A percentile compares a stretch with the other conserved stretches of the same genome.
Evolutionary conservation across 2,797 vertebrate species (phyloP).

Genomic region (Pseudomugil gertrudae): DNA sequence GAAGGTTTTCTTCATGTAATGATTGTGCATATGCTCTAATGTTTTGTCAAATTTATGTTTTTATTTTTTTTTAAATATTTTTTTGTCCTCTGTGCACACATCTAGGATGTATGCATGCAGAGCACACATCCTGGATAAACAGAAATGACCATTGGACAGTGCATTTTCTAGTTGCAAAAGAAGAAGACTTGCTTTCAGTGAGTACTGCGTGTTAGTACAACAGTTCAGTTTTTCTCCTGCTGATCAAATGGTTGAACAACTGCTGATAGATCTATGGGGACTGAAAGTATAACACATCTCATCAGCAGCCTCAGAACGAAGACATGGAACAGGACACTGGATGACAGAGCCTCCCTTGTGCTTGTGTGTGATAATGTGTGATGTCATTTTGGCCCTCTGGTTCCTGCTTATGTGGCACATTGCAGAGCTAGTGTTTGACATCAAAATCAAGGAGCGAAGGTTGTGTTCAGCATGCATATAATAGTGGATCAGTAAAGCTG

Average conservation of each 20-base stretch:
- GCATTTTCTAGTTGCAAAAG: no score
- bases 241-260: conserved; percentile 52
- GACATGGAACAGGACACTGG: conserved; percentile 59
- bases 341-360: conserved; percentile 57
- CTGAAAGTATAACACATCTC: conserved; percentile 56
- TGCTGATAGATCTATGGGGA: conserved; percentile 42
- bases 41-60: no score
- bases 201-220: conserved; percentile 2
- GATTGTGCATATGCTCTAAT: no score
- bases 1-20: no score
- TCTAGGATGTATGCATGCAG: no score
- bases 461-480: conserved; percentile 67
- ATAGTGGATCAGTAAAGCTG: conserved; percentile 47
- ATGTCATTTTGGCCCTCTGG: conserved; percentile 43
- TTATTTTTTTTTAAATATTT: no score
- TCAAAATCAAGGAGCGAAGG: conserved; percentile 60
- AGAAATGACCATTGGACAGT: no score
- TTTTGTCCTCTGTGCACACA: no score
- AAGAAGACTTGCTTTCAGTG: background rate
- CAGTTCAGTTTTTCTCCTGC: conserved; percentile 25
- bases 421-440: conserved; percentile 42
- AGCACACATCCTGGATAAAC: no score
- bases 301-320: conserved; percentile 58
- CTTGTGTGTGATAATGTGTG: conserved; percentile 11
- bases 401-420: conserved; percentile 53